Conservation (phyloP, 2,113 vertebrate genomes). For the Hoplias malabaricus region DNA sequence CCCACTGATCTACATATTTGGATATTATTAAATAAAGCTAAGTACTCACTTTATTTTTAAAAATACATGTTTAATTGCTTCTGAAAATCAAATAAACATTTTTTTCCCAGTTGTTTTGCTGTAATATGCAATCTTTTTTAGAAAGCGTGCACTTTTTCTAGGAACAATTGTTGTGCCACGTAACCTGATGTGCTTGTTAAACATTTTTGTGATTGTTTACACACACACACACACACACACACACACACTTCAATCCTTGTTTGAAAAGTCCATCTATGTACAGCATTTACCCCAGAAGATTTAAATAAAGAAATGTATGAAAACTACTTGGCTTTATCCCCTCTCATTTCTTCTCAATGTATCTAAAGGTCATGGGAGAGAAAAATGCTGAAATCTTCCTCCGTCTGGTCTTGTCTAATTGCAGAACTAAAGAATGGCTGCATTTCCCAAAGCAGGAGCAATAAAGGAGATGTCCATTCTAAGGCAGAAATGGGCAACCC, state of each 20-base stretch:
- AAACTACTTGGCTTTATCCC: neutral
- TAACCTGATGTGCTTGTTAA: neutral
- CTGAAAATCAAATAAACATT: slow-evolving; percentile 11
- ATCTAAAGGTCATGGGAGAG: neutral
- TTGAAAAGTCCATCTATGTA: neutral
- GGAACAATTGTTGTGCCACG: neutral
- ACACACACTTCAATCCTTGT: neutral
- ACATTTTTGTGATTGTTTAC: slow-evolving; percentile 13
- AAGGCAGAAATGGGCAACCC: too few species aligned
- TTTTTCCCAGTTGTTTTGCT: slow-evolving; percentile 8
- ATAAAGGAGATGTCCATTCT: too few species aligned
- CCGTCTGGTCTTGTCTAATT: neutral
- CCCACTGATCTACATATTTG: neutral
- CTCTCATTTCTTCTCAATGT: neutral
- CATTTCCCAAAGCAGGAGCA: too few species aligned
- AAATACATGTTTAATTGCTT: neutral
- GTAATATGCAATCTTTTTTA: slow-evolving; percentile 31
- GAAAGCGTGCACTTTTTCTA: slow-evolving; percentile 19
- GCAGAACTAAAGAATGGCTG: too few species aligned
- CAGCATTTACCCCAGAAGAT: slow-evolving; percentile 15
- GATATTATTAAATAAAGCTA: neutral
- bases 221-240: neutral
- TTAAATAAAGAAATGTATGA: slow-evolving; percentile 11
- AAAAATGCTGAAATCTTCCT: neutral
- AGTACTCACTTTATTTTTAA: slow-evolving; percentile 18